Percentiles rank a stretch among this genome's conserved stretches.
Conservation (phyloP, 1,140 invertebrate species). For the Temnothorax curvispinosus region DNA sequence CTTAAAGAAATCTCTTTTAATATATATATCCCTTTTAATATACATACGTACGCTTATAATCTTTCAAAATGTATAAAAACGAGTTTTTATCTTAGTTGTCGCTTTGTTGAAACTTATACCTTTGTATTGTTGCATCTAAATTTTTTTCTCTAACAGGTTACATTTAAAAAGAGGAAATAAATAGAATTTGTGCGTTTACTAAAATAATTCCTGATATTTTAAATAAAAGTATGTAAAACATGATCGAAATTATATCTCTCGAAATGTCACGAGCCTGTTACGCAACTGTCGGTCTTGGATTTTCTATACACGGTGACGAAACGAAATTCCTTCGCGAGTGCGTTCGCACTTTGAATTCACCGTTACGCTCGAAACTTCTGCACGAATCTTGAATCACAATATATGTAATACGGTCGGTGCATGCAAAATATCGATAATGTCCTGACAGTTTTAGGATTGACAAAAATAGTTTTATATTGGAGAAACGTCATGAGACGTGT, state of each 20-base stretch:
- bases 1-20: background rate
- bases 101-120: background rate
- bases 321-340: background rate
- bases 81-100: background rate
- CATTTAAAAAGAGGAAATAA: background rate
- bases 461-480: background rate
- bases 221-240: background rate
- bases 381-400: background rate
- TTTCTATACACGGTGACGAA: background rate
- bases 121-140: background rate
- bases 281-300: background rate
- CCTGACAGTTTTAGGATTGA: background rate
- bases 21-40: background rate
- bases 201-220: background rate
- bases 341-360: constrained; percentile 8
- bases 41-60: background rate
- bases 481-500: background rate
- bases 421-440: background rate
- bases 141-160: background rate
- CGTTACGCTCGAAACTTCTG: constrained; percentile 4
- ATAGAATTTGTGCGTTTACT: background rate
- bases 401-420: background rate
- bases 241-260: background rate
- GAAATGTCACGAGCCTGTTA: background rate
- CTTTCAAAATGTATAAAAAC: background rate